Conservation (phyloP, 2,797 vertebrate species). For the Neosilurus hyrtlii region DNA sequence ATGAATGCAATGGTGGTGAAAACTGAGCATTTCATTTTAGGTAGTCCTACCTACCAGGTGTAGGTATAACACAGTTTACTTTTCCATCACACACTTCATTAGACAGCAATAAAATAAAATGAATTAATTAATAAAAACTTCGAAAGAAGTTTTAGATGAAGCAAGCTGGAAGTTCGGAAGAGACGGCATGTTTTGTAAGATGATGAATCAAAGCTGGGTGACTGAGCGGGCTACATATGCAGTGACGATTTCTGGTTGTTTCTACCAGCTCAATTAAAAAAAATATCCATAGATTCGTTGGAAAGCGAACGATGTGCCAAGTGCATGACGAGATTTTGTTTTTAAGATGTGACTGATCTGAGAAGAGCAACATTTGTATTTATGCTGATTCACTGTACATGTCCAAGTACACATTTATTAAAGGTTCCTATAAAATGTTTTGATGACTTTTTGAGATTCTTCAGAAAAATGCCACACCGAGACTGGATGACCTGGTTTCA, state of each 20-base stretch:
- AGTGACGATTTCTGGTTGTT: conserved; percentile 29
- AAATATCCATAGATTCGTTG: conserved; percentile 61
- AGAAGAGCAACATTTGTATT: conserved; percentile 29
- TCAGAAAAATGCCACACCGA: neutral
- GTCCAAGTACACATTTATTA: conserved; percentile 53
- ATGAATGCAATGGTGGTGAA: neutral
- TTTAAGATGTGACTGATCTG: conserved; percentile 8
- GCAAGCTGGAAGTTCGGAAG: conserved; percentile 41
- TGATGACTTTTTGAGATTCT: neutral
- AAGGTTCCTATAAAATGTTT: conserved; percentile 51
- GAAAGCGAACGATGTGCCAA: conserved; percentile 57
- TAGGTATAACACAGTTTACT: conserved; percentile 48
- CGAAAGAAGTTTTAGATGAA: conserved; percentile 40
- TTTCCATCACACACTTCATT: conserved; percentile 29
- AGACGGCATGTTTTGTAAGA: conserved; percentile 63
- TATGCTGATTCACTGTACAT: conserved; percentile 25
- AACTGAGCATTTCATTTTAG: conserved; percentile 31
- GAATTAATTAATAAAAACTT: neutral
- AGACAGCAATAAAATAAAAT: conserved; percentile 14
- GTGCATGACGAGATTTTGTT: conserved; percentile 15
- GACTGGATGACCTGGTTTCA: no score
- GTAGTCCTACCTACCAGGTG: conserved; percentile 60
- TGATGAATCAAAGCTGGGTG: conserved; percentile 54
- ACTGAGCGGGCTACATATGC: conserved; percentile 63
- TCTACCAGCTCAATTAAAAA: conserved; percentile 66